These are phyloP conservation scores for Pterocles burchelli DNA, from an alignment of 2,113 vertebrate species.

Conservation along the genomic window DNA sequence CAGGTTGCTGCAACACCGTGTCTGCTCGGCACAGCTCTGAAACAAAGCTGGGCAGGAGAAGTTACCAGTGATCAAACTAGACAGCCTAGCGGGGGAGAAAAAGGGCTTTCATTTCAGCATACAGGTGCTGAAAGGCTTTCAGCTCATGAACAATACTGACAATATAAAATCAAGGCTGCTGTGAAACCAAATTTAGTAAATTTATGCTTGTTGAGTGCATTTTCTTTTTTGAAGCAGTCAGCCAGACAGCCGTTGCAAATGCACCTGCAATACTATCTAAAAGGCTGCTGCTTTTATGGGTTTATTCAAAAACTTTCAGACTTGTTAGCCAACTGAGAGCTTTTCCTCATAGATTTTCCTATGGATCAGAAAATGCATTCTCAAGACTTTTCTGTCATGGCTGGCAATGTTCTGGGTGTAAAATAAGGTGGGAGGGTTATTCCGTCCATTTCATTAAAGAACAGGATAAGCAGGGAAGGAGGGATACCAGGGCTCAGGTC, in stretches of 20 bases:
- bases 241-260: background rate
- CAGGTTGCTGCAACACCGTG: background rate
- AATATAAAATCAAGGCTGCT: constrained; percentile 50
- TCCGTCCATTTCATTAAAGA: background rate
- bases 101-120: background rate
- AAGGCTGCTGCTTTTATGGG: background rate
- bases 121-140: background rate
- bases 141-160: background rate
- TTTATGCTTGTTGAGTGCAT: background rate
- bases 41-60: background rate
- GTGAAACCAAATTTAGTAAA: background rate
- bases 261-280: background rate
- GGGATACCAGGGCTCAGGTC: background rate
- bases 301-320: background rate
- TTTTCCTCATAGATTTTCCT: background rate
- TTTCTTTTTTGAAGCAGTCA: background rate
- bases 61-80: background rate
- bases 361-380: background rate
- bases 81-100: background rate
- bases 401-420: background rate
- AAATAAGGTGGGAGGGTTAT: background rate
- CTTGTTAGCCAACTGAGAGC: background rate
- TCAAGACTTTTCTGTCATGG: background rate
- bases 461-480: background rate
- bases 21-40: background rate